Base-by-base conservation (phyloP, 2,113 vertebrate species). In the Halcyon malimbica region DNA sequence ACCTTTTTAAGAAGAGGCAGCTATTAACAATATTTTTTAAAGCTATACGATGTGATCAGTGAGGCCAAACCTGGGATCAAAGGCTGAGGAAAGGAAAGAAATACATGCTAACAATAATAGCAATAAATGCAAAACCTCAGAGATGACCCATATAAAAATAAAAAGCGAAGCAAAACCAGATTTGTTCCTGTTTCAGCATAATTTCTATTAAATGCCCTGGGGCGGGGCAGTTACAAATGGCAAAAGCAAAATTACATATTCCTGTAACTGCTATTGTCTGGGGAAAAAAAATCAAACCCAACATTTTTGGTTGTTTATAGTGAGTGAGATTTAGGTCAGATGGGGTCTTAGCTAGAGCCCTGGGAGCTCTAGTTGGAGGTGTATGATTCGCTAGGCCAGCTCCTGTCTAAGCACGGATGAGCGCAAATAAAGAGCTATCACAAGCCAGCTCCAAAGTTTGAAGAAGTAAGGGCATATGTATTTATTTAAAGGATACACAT, bases 401-500 rank as follows among this genome's bases (percentile, higher is more conserved):
- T 81, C 54, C 85, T 67, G 33, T 56, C 76, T 68, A 44, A 74
- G 31, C 50, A 48, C 1, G 4, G 48, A 70, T 54, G 83, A 24
- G 62, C 69, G 57, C 33, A 84, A 92, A 54, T 91, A 79, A 86
- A 96, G n/a, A 83, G 79, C 70, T 86, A 29, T 60, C 79, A 54
- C 37, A 48, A 81, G 28, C 63, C 91, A 69, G 44, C 70, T 83
- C 46, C 69, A 57, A 62, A 79, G 41, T 0, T 76, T 65, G 41
- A 50, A 75, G 79, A 76, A 77, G 75, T 35, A 79, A 87, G n/a
- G n/a, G 28, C 50, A 69, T 84, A 62, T 24, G 19, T 89, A 64
- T 89, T 87, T 96, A 90, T 89, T 87, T 81, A 90, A 94, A 93
- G 71, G 42, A 64, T 86, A 68, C n/a, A 65, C 57, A 81, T 91